Conservation (phyloP, 2,797 vertebrate species). For the Podarcis siculus region DNA sequence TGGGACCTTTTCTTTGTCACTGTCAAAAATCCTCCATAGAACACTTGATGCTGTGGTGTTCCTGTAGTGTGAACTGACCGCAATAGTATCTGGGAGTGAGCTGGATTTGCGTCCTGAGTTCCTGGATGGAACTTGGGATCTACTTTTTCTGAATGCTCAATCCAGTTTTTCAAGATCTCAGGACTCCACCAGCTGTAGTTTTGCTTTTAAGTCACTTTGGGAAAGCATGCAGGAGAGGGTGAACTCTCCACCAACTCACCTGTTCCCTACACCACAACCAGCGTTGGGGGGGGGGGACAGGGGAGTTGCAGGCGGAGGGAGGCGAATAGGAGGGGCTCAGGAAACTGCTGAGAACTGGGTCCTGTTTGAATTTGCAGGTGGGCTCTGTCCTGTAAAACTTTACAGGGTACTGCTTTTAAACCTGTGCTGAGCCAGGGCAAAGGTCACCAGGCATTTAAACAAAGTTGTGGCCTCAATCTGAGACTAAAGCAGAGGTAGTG, state of each 20-base stretch:
- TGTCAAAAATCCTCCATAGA: background rate
- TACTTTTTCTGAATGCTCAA: background rate
- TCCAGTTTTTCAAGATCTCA: background rate
- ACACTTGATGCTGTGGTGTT: background rate
- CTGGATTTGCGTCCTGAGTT: conserved; percentile 14
- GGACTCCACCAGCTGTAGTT: background rate
- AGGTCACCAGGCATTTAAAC: conserved; percentile 5
- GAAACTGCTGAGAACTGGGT: background rate
- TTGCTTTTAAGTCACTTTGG: background rate
- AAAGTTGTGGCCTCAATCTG: background rate
- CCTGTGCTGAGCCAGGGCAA: background rate
- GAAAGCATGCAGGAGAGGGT: background rate
- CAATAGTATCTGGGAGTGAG: background rate
- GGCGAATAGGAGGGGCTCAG: background rate
- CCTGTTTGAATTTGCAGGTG: background rate
- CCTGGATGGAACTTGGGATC: background rate
- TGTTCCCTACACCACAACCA: background rate
- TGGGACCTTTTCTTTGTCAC: background rate
- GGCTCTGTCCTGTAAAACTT: background rate
- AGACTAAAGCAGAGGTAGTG: background rate
- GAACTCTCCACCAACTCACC: too few species aligned
- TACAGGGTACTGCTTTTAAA: background rate
- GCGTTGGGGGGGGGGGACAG: rapidly evolving
- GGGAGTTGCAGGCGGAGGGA: background rate
- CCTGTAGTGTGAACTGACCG: background rate